phyloP scores from a whole-genome alignment of 2,888 invertebrate genomes.

The Polydrusus cervinus region DNA sequence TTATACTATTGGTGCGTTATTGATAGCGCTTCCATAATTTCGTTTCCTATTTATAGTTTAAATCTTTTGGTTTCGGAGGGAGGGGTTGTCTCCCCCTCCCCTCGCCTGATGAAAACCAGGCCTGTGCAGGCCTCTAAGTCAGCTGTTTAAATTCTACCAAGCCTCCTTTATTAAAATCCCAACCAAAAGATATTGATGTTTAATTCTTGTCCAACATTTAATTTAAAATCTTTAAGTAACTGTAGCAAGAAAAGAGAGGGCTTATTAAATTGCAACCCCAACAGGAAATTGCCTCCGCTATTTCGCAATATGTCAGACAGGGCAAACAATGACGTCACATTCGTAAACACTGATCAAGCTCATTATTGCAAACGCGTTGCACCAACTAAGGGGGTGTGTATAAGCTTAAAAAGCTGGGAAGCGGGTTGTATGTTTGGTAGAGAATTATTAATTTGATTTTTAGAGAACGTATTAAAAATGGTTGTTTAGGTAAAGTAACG shows the following conservation, averaged over 20 bases:
- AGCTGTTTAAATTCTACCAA: no score
- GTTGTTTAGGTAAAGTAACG: background rate
- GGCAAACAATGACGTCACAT: constrained; percentile 70
- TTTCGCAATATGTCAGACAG: constrained; percentile 71
- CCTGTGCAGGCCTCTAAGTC: no score
- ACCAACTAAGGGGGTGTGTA: constrained; percentile 29
- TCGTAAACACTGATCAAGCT: constrained; percentile 65
- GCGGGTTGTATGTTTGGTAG: constrained; percentile 7
- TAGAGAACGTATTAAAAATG: background rate
- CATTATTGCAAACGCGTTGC: constrained; percentile 62
- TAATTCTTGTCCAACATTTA: constrained; percentile 14
- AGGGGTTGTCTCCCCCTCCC: no score
- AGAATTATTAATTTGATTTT: constrained; percentile 12
- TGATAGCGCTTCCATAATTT: no score
- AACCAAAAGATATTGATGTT: background rate
- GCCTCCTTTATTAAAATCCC: no score
- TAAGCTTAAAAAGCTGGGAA: background rate
- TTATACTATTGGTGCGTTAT: no score
- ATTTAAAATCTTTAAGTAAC: constrained; percentile 30
- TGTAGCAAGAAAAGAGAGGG: constrained; percentile 30
- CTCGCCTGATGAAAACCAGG: no score
- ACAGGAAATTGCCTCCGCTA: constrained; percentile 70
- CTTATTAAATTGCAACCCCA: constrained; percentile 51
- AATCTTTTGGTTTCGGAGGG: no score
- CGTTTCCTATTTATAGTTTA: no score